Conservation (phyloP, 2,113 vertebrate genomes). For the Synchiropus splendidus region DNA sequence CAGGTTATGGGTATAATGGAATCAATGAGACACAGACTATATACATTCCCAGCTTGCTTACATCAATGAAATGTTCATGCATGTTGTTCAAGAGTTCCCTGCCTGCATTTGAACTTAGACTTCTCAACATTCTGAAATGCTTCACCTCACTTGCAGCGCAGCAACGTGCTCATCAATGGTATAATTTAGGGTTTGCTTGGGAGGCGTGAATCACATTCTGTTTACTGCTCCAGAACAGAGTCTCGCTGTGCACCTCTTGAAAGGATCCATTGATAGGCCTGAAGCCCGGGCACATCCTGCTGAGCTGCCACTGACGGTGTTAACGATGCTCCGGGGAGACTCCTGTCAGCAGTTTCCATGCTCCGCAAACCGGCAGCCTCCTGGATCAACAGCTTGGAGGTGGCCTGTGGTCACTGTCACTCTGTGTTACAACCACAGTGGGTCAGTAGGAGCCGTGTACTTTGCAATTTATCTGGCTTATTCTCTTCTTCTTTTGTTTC, state of each 20-base stretch:
- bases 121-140: too few species aligned
- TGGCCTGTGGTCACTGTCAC: constrained; percentile 5
- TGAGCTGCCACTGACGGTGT: constrained; percentile 43
- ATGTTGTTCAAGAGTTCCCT: too few species aligned
- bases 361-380: constrained; percentile 29
- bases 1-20: too few species aligned
- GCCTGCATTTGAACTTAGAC: too few species aligned
- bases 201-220: constrained; percentile 24
- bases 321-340: constrained; percentile 44
- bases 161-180: neutral
- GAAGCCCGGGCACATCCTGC: constrained; percentile 59
- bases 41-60: too few species aligned
- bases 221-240: constrained; percentile 38
- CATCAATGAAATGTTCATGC: too few species aligned
- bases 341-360: constrained; percentile 46
- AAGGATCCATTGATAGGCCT: constrained; percentile 55
- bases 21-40: too few species aligned
- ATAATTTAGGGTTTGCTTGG: constrained; percentile 3
- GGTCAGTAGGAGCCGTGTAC: too few species aligned
- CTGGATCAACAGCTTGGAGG: constrained; percentile 13
- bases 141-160: too few species aligned
- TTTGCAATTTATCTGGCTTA: too few species aligned
- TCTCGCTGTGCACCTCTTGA: constrained; percentile 44
- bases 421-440: neutral
- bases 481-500: too few species aligned